A percentile compares a stretch with the other conserved stretches of the same genome.
These are phyloP conservation scores for Andricus curvator DNA, from an alignment of 2,888 invertebrate genomes.

Conservation along the genomic window DNA sequence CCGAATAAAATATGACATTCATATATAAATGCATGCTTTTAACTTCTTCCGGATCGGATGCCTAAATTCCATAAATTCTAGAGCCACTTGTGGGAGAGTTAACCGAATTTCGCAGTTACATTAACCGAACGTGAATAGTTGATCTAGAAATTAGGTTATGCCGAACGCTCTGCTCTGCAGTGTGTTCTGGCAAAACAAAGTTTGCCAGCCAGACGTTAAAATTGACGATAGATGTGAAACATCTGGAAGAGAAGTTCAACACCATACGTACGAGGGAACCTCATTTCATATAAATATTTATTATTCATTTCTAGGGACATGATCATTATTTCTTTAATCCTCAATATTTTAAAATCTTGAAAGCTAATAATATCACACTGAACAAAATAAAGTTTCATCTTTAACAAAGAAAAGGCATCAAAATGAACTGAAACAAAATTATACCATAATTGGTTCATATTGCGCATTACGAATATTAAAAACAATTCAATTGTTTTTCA, in stretches of 20 bases:
- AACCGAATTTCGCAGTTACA: conserved; percentile 6
- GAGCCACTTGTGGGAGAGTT: not conserved
- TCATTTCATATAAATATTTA: not conserved
- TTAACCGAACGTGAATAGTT: conserved; percentile 31
- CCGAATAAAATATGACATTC: not conserved
- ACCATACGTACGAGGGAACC: not conserved
- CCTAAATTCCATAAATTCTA: conserved; percentile 4
- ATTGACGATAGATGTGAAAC: conserved; percentile 32
- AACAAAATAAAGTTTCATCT: too few species aligned
- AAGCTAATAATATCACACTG: not conserved
- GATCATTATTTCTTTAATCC: not conserved
- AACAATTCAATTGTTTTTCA: too few species aligned
- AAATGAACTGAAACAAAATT: too few species aligned
- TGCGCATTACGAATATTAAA: too few species aligned
- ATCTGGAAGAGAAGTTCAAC: conserved; percentile 16
- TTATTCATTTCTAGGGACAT: not conserved
- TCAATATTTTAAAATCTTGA: not conserved
- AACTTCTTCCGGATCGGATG: not conserved
- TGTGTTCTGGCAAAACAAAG: conserved; percentile 18
- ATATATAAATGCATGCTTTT: not conserved
- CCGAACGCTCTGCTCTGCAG: not conserved
- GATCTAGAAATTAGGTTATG: conserved; percentile 27
- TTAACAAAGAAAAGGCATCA: too few species aligned
- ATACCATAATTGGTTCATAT: too few species aligned
- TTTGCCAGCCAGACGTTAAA: conserved; percentile 17